Evolutionary conservation across 2,797 vertebrate species (phyloP).

Genomic region (Lagocephalus sceleratus): DNA sequence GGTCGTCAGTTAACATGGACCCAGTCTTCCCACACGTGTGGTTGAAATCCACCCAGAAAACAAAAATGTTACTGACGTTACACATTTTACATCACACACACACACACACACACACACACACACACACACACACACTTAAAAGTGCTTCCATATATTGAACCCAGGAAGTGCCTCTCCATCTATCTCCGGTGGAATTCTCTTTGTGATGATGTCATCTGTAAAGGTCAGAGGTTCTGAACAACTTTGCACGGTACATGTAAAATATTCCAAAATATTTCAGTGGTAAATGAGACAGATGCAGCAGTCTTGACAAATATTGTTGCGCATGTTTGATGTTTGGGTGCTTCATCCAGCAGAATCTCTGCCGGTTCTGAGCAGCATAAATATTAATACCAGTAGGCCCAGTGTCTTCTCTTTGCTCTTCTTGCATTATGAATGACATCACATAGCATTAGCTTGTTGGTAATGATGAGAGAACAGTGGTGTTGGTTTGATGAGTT

Average conservation of each 20-base stretch:
- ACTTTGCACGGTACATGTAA: conserved; percentile 28
- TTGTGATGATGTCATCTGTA: conserved; percentile 21
- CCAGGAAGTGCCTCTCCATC: conserved; percentile 41
- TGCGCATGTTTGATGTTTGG: conserved; percentile 58
- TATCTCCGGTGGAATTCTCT: conserved; percentile 17
- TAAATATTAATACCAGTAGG: conserved; percentile 65
- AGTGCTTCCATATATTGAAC: conserved; percentile 16
- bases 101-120: conserved; percentile 13
- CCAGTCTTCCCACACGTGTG: too few relatives aligned
- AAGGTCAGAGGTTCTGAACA: conserved; percentile 25
- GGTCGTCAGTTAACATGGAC: too few relatives aligned
- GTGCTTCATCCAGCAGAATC: conserved; percentile 42
- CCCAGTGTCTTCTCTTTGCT: conserved; percentile 64
- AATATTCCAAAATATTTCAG: conserved; percentile 37
- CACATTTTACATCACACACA: conserved; percentile 65
- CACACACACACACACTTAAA: conserved; percentile 7
- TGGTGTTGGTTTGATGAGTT: conserved; percentile 67
- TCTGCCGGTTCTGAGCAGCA: conserved; percentile 48
- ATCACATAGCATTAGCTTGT: conserved; percentile 69
- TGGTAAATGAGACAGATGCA: conserved; percentile 42
- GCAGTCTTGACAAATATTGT: conserved; percentile 48
- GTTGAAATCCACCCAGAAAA: too few relatives aligned
- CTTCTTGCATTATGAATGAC: conserved; percentile 71
- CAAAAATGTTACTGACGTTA: too few relatives aligned
- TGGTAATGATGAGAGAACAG: conserved; percentile 71